These are phyloP conservation scores for Drosophila peninsularis DNA, from an alignment of 2,888 invertebrate genomes.

Conservation along the genomic window DNA sequence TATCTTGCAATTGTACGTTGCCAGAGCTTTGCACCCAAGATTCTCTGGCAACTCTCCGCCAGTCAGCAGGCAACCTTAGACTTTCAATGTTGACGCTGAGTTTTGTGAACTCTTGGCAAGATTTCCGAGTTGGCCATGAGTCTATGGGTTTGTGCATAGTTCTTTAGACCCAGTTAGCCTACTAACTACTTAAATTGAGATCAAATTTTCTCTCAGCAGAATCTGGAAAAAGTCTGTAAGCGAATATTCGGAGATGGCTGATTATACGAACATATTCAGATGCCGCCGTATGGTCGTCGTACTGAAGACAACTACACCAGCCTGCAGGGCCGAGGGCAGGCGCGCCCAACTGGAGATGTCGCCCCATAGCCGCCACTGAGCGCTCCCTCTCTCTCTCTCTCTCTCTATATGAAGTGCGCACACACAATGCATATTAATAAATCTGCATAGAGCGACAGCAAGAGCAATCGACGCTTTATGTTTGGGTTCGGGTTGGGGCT, in stretches of 20 bases:
- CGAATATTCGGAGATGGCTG: constrained; percentile 43
- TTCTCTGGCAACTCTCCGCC: not conserved
- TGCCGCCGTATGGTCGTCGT: constrained; percentile 56
- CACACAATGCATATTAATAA: constrained; percentile 24
- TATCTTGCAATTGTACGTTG: too few relatives aligned
- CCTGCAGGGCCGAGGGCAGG: not conserved
- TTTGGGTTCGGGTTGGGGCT: constrained; percentile 14
- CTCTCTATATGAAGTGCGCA: too few relatives aligned
- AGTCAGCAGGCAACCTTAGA: not conserved
- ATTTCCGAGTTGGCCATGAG: constrained; percentile 19
- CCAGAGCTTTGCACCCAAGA: constrained; percentile 14
- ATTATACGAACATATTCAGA: constrained; percentile 56
- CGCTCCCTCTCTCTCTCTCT: too few relatives aligned
- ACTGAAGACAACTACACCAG: constrained; percentile 3
- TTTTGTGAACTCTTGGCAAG: constrained; percentile 18
- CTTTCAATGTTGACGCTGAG: constrained; percentile 2
- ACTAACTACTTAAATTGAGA: not conserved
- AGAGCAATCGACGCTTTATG: constrained; percentile 27
- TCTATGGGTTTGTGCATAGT: not conserved
- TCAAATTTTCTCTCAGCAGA: constrained; percentile 4
- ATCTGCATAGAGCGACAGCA: constrained; percentile 3
- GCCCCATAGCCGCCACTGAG: not conserved
- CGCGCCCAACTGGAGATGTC: constrained; percentile 2
- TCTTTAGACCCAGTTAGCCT: not conserved
- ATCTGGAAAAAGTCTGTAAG: not conserved